These are phyloP conservation scores for Carpatolechia fugitivella DNA, from an alignment of 2,888 invertebrate genomes.

Conservation along the genomic window DNA sequence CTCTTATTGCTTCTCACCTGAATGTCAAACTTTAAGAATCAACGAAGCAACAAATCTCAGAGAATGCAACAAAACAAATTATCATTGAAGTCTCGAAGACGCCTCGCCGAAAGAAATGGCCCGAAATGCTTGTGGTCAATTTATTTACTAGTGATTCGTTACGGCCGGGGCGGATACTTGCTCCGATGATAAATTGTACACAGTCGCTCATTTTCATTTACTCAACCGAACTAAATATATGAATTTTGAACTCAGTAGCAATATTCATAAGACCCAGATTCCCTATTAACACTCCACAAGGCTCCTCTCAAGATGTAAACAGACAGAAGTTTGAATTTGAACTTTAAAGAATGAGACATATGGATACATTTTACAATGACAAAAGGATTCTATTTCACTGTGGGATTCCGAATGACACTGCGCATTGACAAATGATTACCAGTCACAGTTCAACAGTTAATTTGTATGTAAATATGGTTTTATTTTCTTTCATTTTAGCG, in stretches of 20 bases:
- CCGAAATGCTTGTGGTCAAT: slow-evolving; percentile 73
- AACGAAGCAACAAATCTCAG: slow-evolving; percentile 29
- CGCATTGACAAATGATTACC: slow-evolving; percentile 70
- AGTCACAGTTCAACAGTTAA: slow-evolving; percentile 69
- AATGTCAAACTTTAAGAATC: slow-evolving; percentile 10
- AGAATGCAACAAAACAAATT: slow-evolving; percentile 46
- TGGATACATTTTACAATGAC: slow-evolving; percentile 40
- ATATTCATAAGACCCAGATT: slow-evolving; percentile 31
- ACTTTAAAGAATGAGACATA: slow-evolving; percentile 36
- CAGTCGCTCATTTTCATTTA: slow-evolving; percentile 61
- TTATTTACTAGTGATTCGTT: slow-evolving; percentile 77
- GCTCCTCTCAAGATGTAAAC: slow-evolving; percentile 22
- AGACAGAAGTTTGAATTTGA: slow-evolving; percentile 37
- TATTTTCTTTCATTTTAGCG: slow-evolving; percentile 36
- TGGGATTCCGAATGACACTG: slow-evolving; percentile 65
- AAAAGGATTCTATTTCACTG: slow-evolving; percentile 30
- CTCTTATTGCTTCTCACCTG: no score
- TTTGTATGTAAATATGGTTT: slow-evolving; percentile 68
- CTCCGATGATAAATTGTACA: slow-evolving; percentile 70
- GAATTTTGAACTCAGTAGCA: slow-evolving; percentile 36
- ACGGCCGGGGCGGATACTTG: slow-evolving; percentile 75
- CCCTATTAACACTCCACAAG: slow-evolving; percentile 12
- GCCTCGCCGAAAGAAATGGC: slow-evolving; percentile 59
- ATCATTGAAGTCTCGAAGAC: slow-evolving; percentile 46
- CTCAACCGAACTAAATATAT: slow-evolving; percentile 22